Evolutionary conservation across 2,797 vertebrate species (phyloP).

Genomic region (Chiroxiphia lanceolata): DNA sequence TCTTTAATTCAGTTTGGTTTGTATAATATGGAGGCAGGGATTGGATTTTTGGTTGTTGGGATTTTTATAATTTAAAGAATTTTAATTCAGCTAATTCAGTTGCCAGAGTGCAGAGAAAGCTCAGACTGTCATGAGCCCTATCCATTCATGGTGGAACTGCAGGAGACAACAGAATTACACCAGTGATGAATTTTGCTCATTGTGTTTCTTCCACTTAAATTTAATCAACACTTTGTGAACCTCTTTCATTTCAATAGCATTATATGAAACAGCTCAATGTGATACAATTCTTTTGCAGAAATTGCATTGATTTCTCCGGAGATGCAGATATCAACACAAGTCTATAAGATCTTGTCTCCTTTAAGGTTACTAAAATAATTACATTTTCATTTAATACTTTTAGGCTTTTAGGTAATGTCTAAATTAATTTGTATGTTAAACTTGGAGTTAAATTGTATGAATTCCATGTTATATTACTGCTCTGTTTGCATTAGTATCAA

Average conservation of each 20-base stretch:
- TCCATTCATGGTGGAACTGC: slow-evolving; percentile 28
- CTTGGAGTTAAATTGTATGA: slow-evolving; percentile 36
- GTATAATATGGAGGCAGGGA: neutral
- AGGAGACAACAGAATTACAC: slow-evolving; percentile 39
- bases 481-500: neutral
- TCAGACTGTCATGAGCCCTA: neutral
- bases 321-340: slow-evolving; percentile 65
- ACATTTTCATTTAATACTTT: slow-evolving; percentile 55
- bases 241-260: slow-evolving; percentile 67
- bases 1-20: neutral
- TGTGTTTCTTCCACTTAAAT: slow-evolving; percentile 71
- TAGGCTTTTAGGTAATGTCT: slow-evolving; percentile 33
- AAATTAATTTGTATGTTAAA: slow-evolving; percentile 59
- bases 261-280: slow-evolving; percentile 71
- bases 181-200: slow-evolving; percentile 28
- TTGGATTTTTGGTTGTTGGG: neutral
- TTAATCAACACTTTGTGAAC: slow-evolving; percentile 65
- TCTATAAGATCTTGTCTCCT: slow-evolving; percentile 50
- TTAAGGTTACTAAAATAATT: slow-evolving; percentile 69
- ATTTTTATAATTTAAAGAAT: neutral
- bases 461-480: neutral
- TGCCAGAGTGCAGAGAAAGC: neutral
- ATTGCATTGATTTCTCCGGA: slow-evolving; percentile 77
- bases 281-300: slow-evolving; percentile 70
- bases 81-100: slow-evolving; percentile 15